Conservation (phyloP, 2,113 vertebrate genomes). For the Meriones unguiculatus region DNA sequence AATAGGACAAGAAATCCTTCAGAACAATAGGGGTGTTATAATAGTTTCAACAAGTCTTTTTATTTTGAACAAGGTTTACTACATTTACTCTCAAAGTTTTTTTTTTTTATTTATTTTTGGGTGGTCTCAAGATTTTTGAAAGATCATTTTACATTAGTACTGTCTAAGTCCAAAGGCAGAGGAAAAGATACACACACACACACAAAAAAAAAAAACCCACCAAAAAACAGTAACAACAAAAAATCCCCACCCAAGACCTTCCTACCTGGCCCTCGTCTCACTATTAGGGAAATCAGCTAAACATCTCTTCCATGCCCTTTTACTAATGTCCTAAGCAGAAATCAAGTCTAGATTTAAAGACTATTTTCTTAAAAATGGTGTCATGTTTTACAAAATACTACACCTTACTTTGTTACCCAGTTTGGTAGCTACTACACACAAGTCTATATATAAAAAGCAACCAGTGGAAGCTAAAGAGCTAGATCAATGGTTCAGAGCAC, state of each 20-base stretch:
- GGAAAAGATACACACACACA: neutral
- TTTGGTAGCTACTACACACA: neutral
- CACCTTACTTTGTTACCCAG: neutral
- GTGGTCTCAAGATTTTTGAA: neutral
- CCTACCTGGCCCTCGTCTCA: neutral
- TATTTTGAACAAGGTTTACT: neutral
- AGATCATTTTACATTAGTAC: constrained; percentile 23
- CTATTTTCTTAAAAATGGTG: neutral
- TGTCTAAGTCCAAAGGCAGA: neutral
- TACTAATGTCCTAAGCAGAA: neutral
- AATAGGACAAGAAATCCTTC: neutral
- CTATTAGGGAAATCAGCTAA: constrained; percentile 8
- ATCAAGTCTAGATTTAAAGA: neutral
- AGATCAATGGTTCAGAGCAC: neutral
- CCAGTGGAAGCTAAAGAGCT: neutral
- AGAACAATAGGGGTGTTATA: neutral
- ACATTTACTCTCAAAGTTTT: neutral
- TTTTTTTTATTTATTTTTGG: neutral
- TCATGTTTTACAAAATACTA: neutral
- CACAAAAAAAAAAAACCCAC: neutral
- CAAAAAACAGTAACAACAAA: no score
- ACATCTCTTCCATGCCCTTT: neutral
- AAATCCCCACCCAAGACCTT: neutral
- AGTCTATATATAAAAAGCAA: neutral
- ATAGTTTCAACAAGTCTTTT: neutral